Conservation (phyloP, 2,888 invertebrate species). For the Drymonia ruficornis region DNA sequence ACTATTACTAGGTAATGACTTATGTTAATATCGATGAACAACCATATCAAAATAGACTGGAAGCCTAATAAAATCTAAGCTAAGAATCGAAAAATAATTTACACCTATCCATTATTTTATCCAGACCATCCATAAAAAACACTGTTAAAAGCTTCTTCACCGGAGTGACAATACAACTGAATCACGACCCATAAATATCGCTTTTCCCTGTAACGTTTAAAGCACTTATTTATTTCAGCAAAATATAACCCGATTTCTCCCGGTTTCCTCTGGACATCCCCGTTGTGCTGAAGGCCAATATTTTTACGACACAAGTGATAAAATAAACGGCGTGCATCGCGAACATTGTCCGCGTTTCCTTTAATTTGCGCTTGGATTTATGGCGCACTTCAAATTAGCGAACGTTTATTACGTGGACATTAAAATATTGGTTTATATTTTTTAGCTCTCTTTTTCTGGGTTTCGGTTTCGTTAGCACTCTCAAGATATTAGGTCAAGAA, state of each 20-base stretch:
- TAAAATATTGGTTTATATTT: constrained; percentile 35
- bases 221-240: constrained; percentile 21
- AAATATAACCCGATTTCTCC: constrained; percentile 12
- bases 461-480: not conserved
- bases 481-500: too few relatives aligned
- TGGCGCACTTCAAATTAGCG: constrained; percentile 42
- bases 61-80: too few relatives aligned
- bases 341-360: constrained; percentile 44
- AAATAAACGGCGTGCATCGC: constrained; percentile 34
- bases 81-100: too few relatives aligned
- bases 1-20: too few relatives aligned
- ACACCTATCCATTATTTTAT: too few relatives aligned
- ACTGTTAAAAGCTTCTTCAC: too few relatives aligned
- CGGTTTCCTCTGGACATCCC: not conserved
- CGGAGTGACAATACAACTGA: too few relatives aligned
- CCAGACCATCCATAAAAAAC: too few relatives aligned
- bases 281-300: constrained; percentile 26
- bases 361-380: constrained; percentile 55
- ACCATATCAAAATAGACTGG: too few relatives aligned
- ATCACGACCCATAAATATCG: not conserved
- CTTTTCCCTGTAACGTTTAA: constrained; percentile 18
- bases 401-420: constrained; percentile 41
- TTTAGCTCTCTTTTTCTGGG: constrained; percentile 4
- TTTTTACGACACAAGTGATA: constrained; percentile 25
- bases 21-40: too few relatives aligned